Evolutionary conservation across 2,888 invertebrate species (phyloP), one percentile per base, ranked within the genome.

Genomic region (Protophormia terraenovae): DNA sequence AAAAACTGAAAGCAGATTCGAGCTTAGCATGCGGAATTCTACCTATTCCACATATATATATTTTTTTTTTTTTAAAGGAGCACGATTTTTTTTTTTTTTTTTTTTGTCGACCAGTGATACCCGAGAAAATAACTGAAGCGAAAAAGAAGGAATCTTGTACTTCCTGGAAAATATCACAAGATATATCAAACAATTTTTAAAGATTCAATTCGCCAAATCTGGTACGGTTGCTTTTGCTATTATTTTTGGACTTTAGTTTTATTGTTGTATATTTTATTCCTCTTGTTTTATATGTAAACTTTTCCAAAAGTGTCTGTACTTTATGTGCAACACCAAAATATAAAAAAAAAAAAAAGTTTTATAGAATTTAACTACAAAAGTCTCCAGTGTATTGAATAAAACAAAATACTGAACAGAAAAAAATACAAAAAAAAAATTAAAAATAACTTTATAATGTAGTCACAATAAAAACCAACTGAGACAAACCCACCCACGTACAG

Each of bases 371-470:
- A 47, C 71, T 71, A 77, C 55, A 82, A 38, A 19, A 55, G 27
- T 78, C 83, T 66, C 73, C 35, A 29, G 72, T 41, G 78, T 83
- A 73, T 78, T 83, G 50, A 72, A 66, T 62, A 69, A 78, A 73
- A 66, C 24, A 67, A 83, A 78, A 76, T n/a, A 35, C 38, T 45
- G 27, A n/a, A 12, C 16, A n/a, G 7, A 66, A 72, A 80, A 50
- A 5, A 58, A 72, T 35, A 10, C 22, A 55, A 58, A 47, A 27
- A 45, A 64, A 67, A 72, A 32, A 53, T 62, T 35, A 67, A 78
- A 72, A 69, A 79, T 73, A 60, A 72, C 38, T 69, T 60, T 60
- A 78, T 38, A 73, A 78, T 78, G 35, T 62, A 78, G 78, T 83
- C 69, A 71, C 35, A 62, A 55, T 35, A 62, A 35, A 75, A 73